These are phyloP conservation scores for Uromys caudimaculatus DNA, from an alignment of 2,797 vertebrate species.

Conservation along the genomic window DNA sequence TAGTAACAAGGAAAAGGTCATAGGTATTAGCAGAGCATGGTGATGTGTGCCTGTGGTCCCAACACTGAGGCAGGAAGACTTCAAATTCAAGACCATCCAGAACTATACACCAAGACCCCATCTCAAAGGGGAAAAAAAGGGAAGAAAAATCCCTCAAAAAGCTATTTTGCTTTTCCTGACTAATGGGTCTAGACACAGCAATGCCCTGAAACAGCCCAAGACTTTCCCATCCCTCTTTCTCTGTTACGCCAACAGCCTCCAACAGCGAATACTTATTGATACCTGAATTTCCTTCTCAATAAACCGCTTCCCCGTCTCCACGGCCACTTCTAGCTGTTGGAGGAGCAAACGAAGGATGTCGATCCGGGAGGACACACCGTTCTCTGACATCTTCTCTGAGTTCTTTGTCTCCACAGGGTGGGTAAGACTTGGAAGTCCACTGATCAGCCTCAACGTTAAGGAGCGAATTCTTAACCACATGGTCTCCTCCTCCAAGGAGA, in stretches of 20 bases:
- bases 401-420: slow-evolving; percentile 91
- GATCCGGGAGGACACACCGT: slow-evolving; percentile 92
- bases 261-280: slow-evolving; percentile 53
- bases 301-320: slow-evolving; percentile 91
- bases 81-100: not conserved
- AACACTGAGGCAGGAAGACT: not conserved
- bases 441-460: slow-evolving; percentile 93
- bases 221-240: not conserved
- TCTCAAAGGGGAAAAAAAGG: not conserved
- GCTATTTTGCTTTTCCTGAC: not conserved
- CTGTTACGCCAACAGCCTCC: not conserved
- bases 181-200: not conserved
- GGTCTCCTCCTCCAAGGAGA: slow-evolving; percentile 94
- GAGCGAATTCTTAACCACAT: slow-evolving; percentile 95
- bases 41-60: not conserved
- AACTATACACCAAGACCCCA: not conserved
- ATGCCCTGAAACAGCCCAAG: not conserved
- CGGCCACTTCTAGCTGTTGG: slow-evolving; percentile 90
- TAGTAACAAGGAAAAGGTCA: not conserved
- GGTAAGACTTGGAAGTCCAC: slow-evolving; percentile 89
- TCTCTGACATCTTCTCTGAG: slow-evolving; percentile 92
- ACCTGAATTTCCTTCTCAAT: slow-evolving; percentile 91
- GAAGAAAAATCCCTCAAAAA: not conserved
- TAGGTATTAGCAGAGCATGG: not conserved
- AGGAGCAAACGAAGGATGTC: slow-evolving; percentile 90